A percentile compares a stretch with the other conserved stretches of the same genome.
These are phyloP conservation scores for Astreopora myriophthalma DNA, from an alignment of 64 coral and sea anemone species.

Conservation along the genomic window DNA sequence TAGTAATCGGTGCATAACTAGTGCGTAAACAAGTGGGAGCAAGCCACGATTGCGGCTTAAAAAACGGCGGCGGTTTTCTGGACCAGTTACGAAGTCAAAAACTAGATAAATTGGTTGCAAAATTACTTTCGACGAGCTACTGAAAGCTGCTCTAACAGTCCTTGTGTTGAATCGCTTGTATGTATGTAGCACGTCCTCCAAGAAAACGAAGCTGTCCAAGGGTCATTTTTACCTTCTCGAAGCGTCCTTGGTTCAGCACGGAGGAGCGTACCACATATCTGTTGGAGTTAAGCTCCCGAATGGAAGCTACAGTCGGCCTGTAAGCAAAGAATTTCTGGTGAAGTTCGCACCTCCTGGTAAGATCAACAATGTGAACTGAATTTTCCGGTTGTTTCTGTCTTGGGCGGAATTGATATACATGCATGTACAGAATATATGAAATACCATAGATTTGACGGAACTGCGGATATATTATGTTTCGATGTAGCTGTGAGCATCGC, in stretches of 20 bases:
- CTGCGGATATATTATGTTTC: too few species aligned
- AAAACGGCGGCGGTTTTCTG: too few species aligned
- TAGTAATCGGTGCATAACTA: too few species aligned
- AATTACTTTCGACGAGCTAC: background rate
- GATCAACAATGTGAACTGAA: background rate
- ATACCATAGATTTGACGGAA: too few species aligned
- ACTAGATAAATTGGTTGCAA: too few species aligned
- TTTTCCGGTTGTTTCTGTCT: background rate
- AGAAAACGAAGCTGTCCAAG: background rate
- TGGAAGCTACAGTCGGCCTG: background rate
- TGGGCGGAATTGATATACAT: too few species aligned
- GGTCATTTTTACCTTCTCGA: constrained; percentile 31
- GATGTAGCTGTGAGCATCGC: too few species aligned
- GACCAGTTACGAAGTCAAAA: too few species aligned
- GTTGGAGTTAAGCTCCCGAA: constrained; percentile 36
- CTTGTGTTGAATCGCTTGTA: background rate
- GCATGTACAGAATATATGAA: background rate
- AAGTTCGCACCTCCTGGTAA: background rate
- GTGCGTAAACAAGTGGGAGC: too few species aligned
- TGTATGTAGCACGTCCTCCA: background rate
- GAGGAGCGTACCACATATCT: constrained; percentile 30
- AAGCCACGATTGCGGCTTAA: too few species aligned
- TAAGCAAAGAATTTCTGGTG: constrained; percentile 24
- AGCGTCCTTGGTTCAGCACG: background rate
- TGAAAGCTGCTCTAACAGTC: background rate